Conservation (phyloP, 2,797 vertebrate species). For the Pseudotriccus pelzelni region DNA sequence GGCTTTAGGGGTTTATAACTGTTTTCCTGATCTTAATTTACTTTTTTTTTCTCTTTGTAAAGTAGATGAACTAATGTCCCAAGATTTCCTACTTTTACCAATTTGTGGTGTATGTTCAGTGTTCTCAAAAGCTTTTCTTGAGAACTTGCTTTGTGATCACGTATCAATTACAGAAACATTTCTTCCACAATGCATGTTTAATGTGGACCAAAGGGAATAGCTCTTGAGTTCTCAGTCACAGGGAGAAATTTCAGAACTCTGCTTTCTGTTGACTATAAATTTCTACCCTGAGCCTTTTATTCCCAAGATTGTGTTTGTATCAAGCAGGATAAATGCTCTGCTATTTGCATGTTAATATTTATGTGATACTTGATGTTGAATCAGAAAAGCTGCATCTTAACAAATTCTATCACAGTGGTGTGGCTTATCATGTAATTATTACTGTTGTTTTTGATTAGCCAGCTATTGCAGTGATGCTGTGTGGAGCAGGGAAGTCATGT, state of each 20-base stretch:
- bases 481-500: not conserved
- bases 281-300: not conserved
- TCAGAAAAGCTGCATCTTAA: not conserved
- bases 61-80: not conserved
- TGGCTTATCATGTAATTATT: not conserved
- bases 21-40: not conserved
- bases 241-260: not conserved
- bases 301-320: not conserved
- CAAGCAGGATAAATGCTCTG: not conserved
- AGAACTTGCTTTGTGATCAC: constrained; percentile 2
- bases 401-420: not conserved
- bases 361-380: not conserved
- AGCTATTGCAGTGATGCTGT: not conserved
- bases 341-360: not conserved
- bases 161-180: not conserved
- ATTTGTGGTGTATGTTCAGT: not conserved
- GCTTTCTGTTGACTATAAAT: not conserved
- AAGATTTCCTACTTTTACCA: not conserved
- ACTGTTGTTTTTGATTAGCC: not conserved
- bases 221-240: not conserved
- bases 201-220: not conserved
- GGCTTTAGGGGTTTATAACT: not conserved
- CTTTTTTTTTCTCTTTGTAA: not conserved
- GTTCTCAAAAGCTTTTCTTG: constrained; percentile 4
- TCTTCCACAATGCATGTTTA: not conserved